phyloP scores from a whole-genome alignment of 2,113 vertebrate genomes.

The Smithornis capensis region DNA sequence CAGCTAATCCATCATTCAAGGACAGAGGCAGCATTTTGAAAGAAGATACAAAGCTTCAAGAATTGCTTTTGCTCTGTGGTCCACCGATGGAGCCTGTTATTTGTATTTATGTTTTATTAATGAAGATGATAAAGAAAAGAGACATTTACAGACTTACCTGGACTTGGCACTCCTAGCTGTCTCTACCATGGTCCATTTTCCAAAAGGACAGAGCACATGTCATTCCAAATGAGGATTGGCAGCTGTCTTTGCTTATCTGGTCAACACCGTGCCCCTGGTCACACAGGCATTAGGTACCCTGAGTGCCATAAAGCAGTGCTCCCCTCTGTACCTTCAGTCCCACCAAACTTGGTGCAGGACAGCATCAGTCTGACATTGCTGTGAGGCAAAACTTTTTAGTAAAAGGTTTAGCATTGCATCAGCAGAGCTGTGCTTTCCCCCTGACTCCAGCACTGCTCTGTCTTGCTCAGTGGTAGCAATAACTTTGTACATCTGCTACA shows the following conservation, averaged over 20 bases:
- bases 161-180: not conserved
- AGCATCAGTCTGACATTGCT: accelerated
- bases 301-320: not conserved
- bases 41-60: not conserved
- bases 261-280: not conserved
- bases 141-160: not conserved
- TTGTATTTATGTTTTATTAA: constrained; percentile 1
- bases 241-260: not conserved
- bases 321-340: not conserved
- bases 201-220: not conserved
- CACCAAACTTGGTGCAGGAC: not conserved
- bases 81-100: not conserved
- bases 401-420: not conserved
- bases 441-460: not conserved
- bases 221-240: not conserved
- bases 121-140: not conserved
- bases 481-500: not conserved
- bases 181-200: not conserved
- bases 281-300: accelerated
- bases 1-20: not conserved
- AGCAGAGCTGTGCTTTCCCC: not conserved
- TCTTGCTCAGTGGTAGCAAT: not conserved
- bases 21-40: not conserved
- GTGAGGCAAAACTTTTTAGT: not conserved
- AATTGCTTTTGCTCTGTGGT: not conserved